Evolutionary conservation across 2,113 vertebrate species (phyloP), one percentile per base, ranked within the genome.

Genomic region (Cephalopholis sonnerati): DNA sequence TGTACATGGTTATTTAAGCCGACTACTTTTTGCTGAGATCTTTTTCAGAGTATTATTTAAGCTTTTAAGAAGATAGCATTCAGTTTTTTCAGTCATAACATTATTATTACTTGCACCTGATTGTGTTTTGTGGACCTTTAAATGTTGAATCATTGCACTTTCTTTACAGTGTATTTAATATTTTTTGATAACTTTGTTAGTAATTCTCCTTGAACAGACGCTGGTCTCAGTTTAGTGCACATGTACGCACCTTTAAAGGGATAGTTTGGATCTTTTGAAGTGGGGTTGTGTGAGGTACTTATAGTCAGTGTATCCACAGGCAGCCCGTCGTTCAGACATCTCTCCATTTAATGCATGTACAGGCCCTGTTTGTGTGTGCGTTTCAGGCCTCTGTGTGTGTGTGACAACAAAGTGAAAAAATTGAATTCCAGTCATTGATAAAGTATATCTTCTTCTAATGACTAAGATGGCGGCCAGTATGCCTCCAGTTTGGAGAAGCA

Each of bases 111-210:
- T 54, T 54, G 53, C 53, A n/a, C 22, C n/a, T 54, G 20, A 25
- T 44, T 16, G 17, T 78, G 12, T 39, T 50, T 72, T 15, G 20
- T 22, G 29, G 17, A 27, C 8, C n/a, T 80, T 87, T 70, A 79
- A 83, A 71, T 71, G 36, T 18, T 51, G 17, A 9, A 57, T 61
- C 51, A 50, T 7, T 17, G 46, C 10, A 44, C 46, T 18, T 25
- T 13, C 7, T 32, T 74, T 51, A n/a, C 44, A 27, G 4, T 75
- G 74, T 54, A 32, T 74, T 46, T 65, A 48, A 2, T 7, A 25
- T 61, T 55, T 70, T 74, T 1, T 1, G 24, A 24, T 7, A 32
- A 69, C 29, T 55, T 9, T 32, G 57, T 70, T 29, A n/a, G 15
- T 22, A 36, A 18, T 39, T 25, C 22, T 65, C 18, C n/a, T 27